phyloP scores from a whole-genome alignment of 2,888 invertebrate genomes.

The Brenthis ino region DNA sequence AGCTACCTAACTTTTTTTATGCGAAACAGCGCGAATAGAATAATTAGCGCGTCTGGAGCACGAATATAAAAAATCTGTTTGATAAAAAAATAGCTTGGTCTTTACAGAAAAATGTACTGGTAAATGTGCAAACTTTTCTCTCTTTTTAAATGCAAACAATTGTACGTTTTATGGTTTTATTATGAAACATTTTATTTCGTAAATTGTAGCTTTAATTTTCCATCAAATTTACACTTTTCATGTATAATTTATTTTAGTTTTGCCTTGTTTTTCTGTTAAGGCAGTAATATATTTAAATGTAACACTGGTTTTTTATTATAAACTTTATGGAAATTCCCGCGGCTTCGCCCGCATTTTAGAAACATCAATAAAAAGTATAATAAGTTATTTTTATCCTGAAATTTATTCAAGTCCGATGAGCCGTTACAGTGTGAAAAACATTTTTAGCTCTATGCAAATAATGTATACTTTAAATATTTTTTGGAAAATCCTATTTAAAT shows the following conservation, averaged over 20 bases:
- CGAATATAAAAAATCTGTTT: conserved; percentile 20
- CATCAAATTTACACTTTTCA: conserved; percentile 3
- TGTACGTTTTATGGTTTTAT: conserved; percentile 3
- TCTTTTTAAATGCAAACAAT: conserved; percentile 14
- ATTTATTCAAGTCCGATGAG: too few relatives aligned
- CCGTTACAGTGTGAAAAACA: too few relatives aligned
- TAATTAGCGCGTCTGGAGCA: conserved; percentile 22
- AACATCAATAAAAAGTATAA: too few relatives aligned
- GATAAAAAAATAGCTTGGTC: conserved; percentile 13
- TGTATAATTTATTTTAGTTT: neutral
- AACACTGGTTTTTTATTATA: too few relatives aligned
- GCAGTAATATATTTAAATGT: conserved; percentile 2
- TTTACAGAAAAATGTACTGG: conserved; percentile 17
- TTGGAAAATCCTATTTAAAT: too few relatives aligned
- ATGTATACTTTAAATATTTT: too few relatives aligned
- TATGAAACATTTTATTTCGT: conserved; percentile 16
- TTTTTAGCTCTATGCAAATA: too few relatives aligned
- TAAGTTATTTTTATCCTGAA: too few relatives aligned
- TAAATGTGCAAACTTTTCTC: conserved; percentile 15
- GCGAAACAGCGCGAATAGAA: conserved; percentile 23
- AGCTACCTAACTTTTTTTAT: conserved; percentile 19
- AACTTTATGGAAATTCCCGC: too few relatives aligned
- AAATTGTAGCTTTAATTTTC: conserved; percentile 16
- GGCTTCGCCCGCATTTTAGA: too few relatives aligned
- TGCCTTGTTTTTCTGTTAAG: neutral